These are phyloP conservation scores for Aselliscus stoliczkanus DNA, from an alignment of 2,797 vertebrate genomes.

Conservation along the genomic window DNA sequence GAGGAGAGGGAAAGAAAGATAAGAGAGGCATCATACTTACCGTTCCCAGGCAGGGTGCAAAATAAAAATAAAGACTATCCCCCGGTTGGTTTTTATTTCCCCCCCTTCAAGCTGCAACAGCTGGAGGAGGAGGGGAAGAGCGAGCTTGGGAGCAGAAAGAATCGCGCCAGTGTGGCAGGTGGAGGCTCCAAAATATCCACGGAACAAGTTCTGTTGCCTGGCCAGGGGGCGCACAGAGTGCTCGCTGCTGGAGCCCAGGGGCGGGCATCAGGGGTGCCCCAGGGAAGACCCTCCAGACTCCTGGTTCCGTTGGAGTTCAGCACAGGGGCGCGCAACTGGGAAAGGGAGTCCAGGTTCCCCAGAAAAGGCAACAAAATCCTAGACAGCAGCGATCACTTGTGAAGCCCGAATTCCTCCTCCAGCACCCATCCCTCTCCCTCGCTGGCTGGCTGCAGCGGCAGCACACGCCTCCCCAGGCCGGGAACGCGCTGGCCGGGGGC, in stretches of 20 bases:
- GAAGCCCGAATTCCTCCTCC: conserved; percentile 60
- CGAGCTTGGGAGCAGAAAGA: conserved; percentile 32
- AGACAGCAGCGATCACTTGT: conserved; percentile 67
- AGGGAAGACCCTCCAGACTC: conserved; percentile 36
- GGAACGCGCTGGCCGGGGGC: conserved; percentile 60
- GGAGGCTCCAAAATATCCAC: conserved; percentile 53
- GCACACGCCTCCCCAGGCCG: conserved; percentile 74
- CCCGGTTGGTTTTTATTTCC: conserved; percentile 22
- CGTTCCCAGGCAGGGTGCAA: conserved; percentile 65
- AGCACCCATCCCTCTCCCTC: conserved; percentile 15
- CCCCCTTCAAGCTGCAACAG: conserved; percentile 52
- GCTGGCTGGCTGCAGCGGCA: conserved; percentile 46
- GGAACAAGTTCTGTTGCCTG: conserved; percentile 54
- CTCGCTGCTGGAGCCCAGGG: not conserved
- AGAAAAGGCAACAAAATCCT: conserved; percentile 47
- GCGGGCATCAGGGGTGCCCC: not conserved
- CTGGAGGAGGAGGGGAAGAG: conserved; percentile 63
- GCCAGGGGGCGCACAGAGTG: not conserved
- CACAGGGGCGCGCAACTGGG: not conserved
- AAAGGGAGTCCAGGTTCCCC: conserved; percentile 35
- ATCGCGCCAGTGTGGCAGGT: conserved; percentile 67
- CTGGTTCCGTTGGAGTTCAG: conserved; percentile 49
- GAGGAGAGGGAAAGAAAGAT: not conserved
- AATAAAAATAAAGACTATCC: conserved; percentile 48
- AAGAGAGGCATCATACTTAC: conserved; percentile 77